phyloP scores from a whole-genome alignment of 1,140 invertebrate species.

The Leucophenga varia region DNA sequence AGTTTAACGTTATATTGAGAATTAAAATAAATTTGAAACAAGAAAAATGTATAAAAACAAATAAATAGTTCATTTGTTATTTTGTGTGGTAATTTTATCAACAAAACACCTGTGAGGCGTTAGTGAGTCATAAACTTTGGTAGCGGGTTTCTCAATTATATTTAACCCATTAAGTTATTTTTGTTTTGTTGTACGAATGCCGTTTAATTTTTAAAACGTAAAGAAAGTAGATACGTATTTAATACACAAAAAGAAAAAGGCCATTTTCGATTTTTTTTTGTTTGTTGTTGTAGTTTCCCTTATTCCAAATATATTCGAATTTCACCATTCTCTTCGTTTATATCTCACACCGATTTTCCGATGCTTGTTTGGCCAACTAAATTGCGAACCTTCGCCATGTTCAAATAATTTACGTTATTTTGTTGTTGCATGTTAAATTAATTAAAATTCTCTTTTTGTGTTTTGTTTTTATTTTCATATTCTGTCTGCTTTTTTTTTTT shows the following conservation, averaged over 20 bases:
- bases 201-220: background rate
- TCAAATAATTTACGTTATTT: background rate
- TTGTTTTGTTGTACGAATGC: conserved; percentile 10
- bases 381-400: conserved; percentile 10
- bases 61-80: conserved; percentile 16
- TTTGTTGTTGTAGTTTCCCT: no score
- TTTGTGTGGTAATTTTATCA: conserved; percentile 12
- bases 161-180: no score
- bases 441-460: conserved; percentile 5
- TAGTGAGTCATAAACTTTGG: background rate
- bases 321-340: conserved; percentile 36
- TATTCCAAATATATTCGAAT: conserved; percentile 25
- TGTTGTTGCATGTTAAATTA: conserved; percentile 5
- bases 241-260: no score
- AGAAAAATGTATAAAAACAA: conserved; percentile 12
- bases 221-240: no score
- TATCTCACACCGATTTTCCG: conserved; percentile 13
- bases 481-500: conserved; percentile 1
- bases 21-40: background rate
- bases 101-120: conserved; percentile 14
- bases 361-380: conserved; percentile 8
- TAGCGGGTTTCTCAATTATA: conserved; percentile 15
- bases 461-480: conserved; percentile 4
- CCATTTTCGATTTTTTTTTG: no score
- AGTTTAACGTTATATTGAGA: background rate